Percentiles rank a stretch among this genome's conserved stretches.
phyloP scores from a whole-genome alignment of 2,888 invertebrate species.

The Monochamus alternatus region DNA sequence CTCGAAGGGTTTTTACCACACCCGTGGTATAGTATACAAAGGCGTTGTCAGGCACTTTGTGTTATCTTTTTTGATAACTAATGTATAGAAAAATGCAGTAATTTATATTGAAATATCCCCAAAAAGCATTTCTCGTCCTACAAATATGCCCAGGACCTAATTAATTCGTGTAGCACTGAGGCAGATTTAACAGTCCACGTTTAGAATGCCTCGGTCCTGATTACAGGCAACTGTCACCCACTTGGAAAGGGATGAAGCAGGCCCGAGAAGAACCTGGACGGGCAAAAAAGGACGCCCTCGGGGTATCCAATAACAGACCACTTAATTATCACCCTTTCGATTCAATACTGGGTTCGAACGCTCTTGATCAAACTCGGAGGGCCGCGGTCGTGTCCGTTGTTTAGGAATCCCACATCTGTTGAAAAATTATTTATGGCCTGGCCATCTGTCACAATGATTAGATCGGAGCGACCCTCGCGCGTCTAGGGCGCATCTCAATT shows the following conservation, averaged over 20 bases:
- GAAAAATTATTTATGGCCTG: constrained; percentile 32
- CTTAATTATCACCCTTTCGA: not conserved
- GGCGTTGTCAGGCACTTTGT: no score
- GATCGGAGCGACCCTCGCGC: not conserved
- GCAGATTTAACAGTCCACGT: not conserved
- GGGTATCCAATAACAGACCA: not conserved
- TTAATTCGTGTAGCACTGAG: no score
- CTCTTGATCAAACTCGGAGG: constrained; percentile 9
- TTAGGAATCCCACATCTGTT: constrained; percentile 25
- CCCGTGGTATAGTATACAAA: no score
- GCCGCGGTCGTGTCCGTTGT: not conserved
- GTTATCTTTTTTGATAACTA: no score
- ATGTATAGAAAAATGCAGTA: no score
- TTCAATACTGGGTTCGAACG: constrained; percentile 15
- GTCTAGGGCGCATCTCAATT: constrained; percentile 23
- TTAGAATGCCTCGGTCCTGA: not conserved
- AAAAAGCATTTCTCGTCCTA: no score
- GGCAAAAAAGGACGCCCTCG: not conserved
- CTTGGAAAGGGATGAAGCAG: not conserved
- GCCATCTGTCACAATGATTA: constrained; percentile 32
- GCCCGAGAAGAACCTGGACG: not conserved
- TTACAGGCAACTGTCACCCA: not conserved
- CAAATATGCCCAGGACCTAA: no score
- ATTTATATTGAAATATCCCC: no score
- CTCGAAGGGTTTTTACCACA: no score